These are phyloP conservation scores for Orthonevra nobilis DNA, from an alignment of 2,888 invertebrate species.

Conservation along the genomic window DNA sequence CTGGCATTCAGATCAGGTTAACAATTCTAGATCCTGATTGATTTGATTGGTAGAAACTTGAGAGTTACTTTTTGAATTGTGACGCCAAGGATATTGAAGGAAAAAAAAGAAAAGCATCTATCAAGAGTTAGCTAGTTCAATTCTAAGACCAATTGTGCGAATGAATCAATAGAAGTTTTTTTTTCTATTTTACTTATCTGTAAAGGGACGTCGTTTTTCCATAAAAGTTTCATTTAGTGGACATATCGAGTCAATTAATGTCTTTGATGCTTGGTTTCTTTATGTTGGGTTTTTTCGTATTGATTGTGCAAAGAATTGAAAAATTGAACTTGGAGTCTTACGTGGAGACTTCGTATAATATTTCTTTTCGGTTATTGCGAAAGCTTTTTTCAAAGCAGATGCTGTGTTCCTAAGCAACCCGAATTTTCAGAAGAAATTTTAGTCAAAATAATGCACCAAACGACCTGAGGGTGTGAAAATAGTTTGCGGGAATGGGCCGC, in stretches of 20 bases:
- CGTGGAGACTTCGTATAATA: too few species aligned
- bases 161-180: constrained; percentile 39
- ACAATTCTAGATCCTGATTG: constrained; percentile 48
- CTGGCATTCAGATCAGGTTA: constrained; percentile 20
- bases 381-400: too few species aligned
- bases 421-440: too few species aligned
- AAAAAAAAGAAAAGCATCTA: constrained; percentile 2
- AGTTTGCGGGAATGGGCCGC: too few species aligned
- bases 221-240: constrained; percentile 9
- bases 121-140: constrained; percentile 14
- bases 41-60: constrained; percentile 44
- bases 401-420: too few species aligned
- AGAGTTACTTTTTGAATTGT: constrained; percentile 28
- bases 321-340: too few species aligned
- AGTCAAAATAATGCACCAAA: too few species aligned
- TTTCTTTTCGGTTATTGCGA: too few species aligned
- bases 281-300: too few species aligned
- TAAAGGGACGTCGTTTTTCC: neutral
- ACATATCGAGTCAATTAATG: constrained; percentile 30
- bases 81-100: neutral
- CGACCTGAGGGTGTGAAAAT: too few species aligned
- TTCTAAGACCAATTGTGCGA: constrained; percentile 40
- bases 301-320: too few species aligned
- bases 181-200: neutral
- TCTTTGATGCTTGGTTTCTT: neutral